A percentile compares a stretch with the other conserved stretches of the same genome.
Conservation (phyloP, 2,888 invertebrate genomes). For the Ptychoptera contaminata region DNA sequence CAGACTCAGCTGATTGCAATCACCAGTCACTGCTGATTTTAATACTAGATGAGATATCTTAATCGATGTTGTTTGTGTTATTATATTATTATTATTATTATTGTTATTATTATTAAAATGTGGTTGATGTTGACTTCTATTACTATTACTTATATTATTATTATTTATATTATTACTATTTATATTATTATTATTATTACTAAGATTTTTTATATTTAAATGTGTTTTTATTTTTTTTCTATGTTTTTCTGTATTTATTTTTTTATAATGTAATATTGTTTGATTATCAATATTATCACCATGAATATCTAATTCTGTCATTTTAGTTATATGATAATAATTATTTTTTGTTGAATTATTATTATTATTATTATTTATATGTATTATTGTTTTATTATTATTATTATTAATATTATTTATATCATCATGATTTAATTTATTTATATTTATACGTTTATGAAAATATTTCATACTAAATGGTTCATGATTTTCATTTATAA, state of each 20-base stretch:
- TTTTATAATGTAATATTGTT: constrained; percentile 1
- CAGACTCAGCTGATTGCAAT: constrained; percentile 15
- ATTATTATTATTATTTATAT: background rate
- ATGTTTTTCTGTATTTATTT: constrained; percentile 3
- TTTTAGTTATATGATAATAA: constrained; percentile 8
- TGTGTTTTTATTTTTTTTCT: constrained; percentile 1
- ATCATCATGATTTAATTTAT: background rate
- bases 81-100: constrained; percentile 2
- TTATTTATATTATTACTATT: background rate
- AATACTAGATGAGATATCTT: constrained; percentile 4
- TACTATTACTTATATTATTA: background rate
- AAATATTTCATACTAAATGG: constrained; percentile 8
- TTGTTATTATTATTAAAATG: constrained; percentile 5
- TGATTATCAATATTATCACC: background rate
- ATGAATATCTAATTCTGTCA: background rate
- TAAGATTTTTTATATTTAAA: background rate
- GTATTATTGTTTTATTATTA: background rate
- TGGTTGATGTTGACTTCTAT: background rate
- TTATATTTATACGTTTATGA: constrained; percentile 8
- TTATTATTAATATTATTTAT: background rate
- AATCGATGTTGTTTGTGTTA: constrained; percentile 2
- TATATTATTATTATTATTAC: constrained; percentile 2
- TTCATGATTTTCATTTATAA: constrained; percentile 4
- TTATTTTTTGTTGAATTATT: constrained; percentile 6
- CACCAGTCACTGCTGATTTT: constrained; percentile 11